phyloP scores from a whole-genome alignment of 2,113 vertebrate species.

The Peucedramus taeniatus region DNA sequence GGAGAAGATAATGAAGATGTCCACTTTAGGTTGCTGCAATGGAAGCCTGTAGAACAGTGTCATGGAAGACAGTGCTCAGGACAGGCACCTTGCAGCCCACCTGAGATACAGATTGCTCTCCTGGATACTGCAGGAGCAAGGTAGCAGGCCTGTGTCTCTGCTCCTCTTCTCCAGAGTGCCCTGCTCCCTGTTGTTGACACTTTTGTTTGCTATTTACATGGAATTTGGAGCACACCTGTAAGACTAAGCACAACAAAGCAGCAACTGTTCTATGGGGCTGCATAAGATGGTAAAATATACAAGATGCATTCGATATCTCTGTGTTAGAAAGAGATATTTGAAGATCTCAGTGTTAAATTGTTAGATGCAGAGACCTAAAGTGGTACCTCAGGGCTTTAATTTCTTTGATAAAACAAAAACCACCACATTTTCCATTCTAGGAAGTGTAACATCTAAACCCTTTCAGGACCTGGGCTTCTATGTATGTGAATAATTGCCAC shows the following conservation, averaged over 20 bases:
- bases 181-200: background rate
- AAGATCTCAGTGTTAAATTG: background rate
- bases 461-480: background rate
- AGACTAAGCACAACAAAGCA: background rate
- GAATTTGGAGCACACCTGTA: background rate
- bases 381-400: background rate
- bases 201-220: background rate
- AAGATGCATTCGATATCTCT: background rate
- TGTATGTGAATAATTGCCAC: background rate
- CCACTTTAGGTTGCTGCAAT: background rate
- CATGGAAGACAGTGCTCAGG: accelerated
- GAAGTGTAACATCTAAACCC: background rate
- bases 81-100: background rate
- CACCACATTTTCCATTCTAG: background rate
- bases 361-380: background rate
- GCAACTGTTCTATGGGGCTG: background rate
- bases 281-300: background rate
- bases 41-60: background rate
- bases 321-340: background rate
- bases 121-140: accelerated
- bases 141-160: background rate
- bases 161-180: background rate
- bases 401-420: background rate
- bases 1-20: background rate
- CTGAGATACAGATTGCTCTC: background rate